Evolutionary conservation across 2,888 invertebrate genomes (phyloP).

Genomic region (Rutpela maculata): DNA sequence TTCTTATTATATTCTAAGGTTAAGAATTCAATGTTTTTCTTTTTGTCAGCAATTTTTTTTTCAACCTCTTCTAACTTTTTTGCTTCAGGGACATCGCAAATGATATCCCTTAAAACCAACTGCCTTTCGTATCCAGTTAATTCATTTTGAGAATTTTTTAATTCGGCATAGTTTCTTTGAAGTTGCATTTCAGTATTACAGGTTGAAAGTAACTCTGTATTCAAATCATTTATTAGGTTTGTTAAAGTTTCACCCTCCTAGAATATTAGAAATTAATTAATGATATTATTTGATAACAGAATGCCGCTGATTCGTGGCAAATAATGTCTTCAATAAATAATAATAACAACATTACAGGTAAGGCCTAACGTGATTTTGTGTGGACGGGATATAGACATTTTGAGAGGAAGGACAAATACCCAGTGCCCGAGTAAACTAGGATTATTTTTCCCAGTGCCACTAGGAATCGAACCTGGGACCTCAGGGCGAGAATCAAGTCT

Average conservation of each 20-base stretch:
- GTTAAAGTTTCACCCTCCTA: constrained; percentile 30
- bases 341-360: too few relatives aligned
- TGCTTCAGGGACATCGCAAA: constrained; percentile 2
- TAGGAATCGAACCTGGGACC: too few relatives aligned
- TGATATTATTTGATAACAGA: background rate
- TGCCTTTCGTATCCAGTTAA: constrained; percentile 11
- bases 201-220: constrained; percentile 5
- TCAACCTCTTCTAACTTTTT: constrained; percentile 19
- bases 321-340: too few relatives aligned
- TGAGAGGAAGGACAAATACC: too few relatives aligned
- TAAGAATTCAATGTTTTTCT: constrained; percentile 25
- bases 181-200: constrained; percentile 7
- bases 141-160: background rate
- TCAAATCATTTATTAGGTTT: constrained; percentile 7
- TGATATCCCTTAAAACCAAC: background rate
- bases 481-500: too few relatives aligned
- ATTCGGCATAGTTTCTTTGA: constrained; percentile 19
- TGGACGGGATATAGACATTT: too few relatives aligned
- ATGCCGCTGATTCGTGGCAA: too few relatives aligned
- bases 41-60: constrained; percentile 13
- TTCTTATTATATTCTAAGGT: constrained; percentile 21
- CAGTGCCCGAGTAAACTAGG: too few relatives aligned
- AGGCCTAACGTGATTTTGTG: too few relatives aligned
- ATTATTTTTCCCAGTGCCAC: too few relatives aligned
- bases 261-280: background rate